Percentiles rank a stretch among this genome's conserved stretches.
Conservation (phyloP, 2,888 invertebrate species). For the Bruchidius siliquastri region DNA sequence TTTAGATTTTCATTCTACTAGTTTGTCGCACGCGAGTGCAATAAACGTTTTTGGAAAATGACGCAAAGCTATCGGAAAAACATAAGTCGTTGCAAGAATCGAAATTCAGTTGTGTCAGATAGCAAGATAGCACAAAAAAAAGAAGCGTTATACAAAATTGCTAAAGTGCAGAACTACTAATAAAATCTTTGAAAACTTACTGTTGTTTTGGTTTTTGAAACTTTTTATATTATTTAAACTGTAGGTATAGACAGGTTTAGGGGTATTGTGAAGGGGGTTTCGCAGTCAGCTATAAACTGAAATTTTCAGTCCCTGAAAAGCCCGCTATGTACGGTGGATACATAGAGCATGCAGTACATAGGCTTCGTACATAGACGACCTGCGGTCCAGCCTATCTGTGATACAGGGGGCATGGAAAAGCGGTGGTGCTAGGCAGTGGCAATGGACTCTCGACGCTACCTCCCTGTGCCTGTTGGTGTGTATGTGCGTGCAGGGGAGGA, state of each 20-base stretch:
- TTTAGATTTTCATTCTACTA: too few relatives aligned
- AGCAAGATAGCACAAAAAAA: neutral
- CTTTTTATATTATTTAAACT: slow-evolving; percentile 40
- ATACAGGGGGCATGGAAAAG: slow-evolving; percentile 20
- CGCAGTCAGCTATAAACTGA: slow-evolving; percentile 50
- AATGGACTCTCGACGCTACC: slow-evolving; percentile 17
- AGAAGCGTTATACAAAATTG: neutral
- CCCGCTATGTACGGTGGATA: slow-evolving; percentile 23
- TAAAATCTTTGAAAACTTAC: slow-evolving; percentile 29
- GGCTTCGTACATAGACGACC: slow-evolving; percentile 25
- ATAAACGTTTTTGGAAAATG: neutral
- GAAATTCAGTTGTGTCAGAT: neutral
- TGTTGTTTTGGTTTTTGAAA: slow-evolving; percentile 29
- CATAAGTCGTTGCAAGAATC: neutral
- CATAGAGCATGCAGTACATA: slow-evolving; percentile 25
- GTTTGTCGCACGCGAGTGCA: too few relatives aligned
- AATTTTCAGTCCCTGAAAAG: slow-evolving; percentile 38
- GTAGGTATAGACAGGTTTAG: slow-evolving; percentile 48
- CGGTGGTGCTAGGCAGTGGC: slow-evolving; percentile 14
- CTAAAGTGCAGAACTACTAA: neutral
- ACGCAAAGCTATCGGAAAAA: neutral
- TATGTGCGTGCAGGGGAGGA: neutral
- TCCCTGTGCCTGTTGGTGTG: slow-evolving; percentile 1
- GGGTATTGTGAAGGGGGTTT: slow-evolving; percentile 44
- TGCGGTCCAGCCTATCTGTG: slow-evolving; percentile 32